Evolutionary conservation across 2,888 invertebrate genomes (phyloP).

Genomic region (Smittia sp.): DNA sequence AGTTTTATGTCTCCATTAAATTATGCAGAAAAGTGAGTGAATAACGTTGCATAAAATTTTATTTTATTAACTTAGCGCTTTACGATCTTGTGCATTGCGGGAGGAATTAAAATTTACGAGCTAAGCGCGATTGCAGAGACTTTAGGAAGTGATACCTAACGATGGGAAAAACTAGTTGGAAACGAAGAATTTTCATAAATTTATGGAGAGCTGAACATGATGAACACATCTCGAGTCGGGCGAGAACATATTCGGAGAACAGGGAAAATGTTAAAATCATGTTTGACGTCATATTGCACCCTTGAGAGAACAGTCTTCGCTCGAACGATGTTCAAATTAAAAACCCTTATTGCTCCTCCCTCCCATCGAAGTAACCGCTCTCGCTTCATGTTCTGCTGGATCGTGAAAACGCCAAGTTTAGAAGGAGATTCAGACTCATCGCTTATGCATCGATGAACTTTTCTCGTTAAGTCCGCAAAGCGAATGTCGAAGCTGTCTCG

Average conservation of each 20-base stretch:
- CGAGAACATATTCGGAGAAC: not conserved
- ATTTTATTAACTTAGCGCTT: not conserved
- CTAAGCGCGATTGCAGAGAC: too few relatives aligned
- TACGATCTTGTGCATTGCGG: too few relatives aligned
- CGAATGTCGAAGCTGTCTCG: not conserved
- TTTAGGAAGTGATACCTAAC: too few relatives aligned
- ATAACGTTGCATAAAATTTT: not conserved
- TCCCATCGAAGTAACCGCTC: not conserved
- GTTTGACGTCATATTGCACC: slow-evolving; percentile 12
- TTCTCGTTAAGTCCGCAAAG: slow-evolving; percentile 1
- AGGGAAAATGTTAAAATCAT: slow-evolving; percentile 3
- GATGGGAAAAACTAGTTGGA: too few relatives aligned
- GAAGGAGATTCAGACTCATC: not conserved
- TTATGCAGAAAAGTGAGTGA: not conserved
- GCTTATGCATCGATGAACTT: slow-evolving; percentile 4
- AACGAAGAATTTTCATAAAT: not conserved
- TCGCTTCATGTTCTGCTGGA: too few relatives aligned
- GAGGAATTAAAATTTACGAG: too few relatives aligned
- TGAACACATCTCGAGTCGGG: too few relatives aligned
- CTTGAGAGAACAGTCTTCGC: slow-evolving; percentile 3
- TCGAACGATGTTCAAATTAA: slow-evolving; percentile 2
- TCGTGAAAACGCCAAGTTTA: too few relatives aligned
- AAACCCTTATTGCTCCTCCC: not conserved
- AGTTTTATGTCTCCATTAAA: not conserved
- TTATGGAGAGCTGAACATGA: not conserved